phyloP scores from a whole-genome alignment of 2,113 vertebrate species.

The Datnioides undecimradiatus region DNA sequence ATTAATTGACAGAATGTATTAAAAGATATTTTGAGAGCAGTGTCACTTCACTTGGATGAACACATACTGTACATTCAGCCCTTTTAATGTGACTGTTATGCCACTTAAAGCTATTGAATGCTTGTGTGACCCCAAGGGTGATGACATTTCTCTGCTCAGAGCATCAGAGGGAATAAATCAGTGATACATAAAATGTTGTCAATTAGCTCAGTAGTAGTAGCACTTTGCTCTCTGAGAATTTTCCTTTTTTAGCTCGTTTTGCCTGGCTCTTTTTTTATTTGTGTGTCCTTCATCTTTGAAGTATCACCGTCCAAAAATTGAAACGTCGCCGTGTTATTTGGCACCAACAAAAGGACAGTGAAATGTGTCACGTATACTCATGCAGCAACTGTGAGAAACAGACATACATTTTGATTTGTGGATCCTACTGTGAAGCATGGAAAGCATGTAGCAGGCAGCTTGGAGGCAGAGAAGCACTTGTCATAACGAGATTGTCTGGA shows the following conservation, averaged over 20 bases:
- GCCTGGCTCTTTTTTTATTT: not conserved
- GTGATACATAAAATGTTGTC: not conserved
- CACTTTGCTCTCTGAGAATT: slow-evolving; percentile 1
- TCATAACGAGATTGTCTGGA: slow-evolving; percentile 1
- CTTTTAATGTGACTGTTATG: not conserved
- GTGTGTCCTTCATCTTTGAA: not conserved
- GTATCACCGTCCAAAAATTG: not conserved
- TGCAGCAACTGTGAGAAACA: not conserved
- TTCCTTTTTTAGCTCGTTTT: slow-evolving; percentile 1
- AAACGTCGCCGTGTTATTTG: not conserved
- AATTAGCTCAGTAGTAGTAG: slow-evolving; percentile 14
- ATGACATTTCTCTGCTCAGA: not conserved
- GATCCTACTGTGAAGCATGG: not conserved
- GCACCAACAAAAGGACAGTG: not conserved
- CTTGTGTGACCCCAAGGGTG: not conserved
- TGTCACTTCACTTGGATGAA: not conserved
- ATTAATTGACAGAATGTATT: not conserved
- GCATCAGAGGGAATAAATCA: not conserved
- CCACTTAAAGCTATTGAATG: not conserved
- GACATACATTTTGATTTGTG: not conserved
- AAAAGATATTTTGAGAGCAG: slow-evolving; percentile 4
- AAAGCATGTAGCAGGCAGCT: slow-evolving; percentile 25
- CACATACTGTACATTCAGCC: not conserved
- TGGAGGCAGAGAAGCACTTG: not conserved
- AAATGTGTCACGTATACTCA: not conserved